phyloP scores from a whole-genome alignment of 2,113 vertebrate species.

The Pipa parva region DNA sequence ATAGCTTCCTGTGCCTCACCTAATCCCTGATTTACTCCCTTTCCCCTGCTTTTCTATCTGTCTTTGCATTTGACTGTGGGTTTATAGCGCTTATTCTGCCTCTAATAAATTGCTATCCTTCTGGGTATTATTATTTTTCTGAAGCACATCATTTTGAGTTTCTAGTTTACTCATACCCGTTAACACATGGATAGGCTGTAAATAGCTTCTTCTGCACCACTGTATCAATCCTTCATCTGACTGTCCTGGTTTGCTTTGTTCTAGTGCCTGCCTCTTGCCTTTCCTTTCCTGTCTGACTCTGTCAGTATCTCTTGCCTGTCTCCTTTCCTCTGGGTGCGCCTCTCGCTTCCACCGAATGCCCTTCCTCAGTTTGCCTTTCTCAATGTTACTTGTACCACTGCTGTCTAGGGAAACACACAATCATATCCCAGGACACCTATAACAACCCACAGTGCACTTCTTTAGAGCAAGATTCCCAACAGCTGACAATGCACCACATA shows the following conservation, averaged over 20 bases:
- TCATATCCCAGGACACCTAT: conserved; percentile 8
- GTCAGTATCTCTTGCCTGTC: conserved; percentile 15
- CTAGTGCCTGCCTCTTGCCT: neutral
- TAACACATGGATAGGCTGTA: no score
- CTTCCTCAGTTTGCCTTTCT: conserved; percentile 34
- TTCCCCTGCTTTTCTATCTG: no score
- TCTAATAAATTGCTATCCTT: no score
- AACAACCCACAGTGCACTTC: neutral
- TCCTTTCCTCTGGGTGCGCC: conserved; percentile 33
- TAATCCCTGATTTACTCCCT: no score
- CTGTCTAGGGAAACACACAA: neutral
- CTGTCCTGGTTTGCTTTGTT: neutral
- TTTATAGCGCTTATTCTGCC: no score
- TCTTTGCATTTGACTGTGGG: no score
- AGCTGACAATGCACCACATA: neutral
- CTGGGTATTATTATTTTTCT: no score
- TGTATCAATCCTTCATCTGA: neutral
- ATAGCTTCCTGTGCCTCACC: no score
- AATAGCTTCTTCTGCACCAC: no score
- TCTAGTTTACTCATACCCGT: neutral
- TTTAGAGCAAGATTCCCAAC: neutral
- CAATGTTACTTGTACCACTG: conserved; percentile 29
- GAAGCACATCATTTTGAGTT: no score
- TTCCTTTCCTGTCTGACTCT: conserved; percentile 8
- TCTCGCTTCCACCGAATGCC: conserved; percentile 25